Evolutionary conservation across 92 coral and sea anemone species (phyloP), one percentile per base, ranked within the genome.

Genomic region (Bergia puertoricense): DNA sequence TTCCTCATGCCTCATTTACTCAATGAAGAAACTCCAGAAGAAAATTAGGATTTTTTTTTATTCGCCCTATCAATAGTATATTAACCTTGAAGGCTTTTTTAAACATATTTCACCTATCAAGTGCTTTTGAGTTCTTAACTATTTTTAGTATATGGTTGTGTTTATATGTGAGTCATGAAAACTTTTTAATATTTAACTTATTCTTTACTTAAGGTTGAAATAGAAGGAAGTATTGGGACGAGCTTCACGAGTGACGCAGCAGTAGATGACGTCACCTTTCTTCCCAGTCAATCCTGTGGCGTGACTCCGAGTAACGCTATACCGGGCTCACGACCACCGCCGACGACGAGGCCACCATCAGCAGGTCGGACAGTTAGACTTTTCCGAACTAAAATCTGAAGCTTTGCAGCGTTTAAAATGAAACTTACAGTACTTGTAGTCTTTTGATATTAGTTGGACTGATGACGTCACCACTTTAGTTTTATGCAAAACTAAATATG

Each of bases 231-330:
- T 36, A 46, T 82, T 1, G 86, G 86, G 57, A 8, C 6, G 40
- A 67, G 77, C 71, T 82, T 20, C 37, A 67, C 54, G 9, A 82
- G 86, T 16, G 77, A 82, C 56, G 76, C 73, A 36, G 76, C 86
- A 5, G 65, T 82, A 18, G 86, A 82, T 69, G 86, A 82, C 37
- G 22, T 82, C 2, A 71, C 41, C 4, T 66, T 82, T 43, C 76
- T 82, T 15, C 76, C 76, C 22, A 23, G 56, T 41, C 22, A 20
- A 4, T 9, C n/a, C 7, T 82, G 86, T 37, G 0, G 76, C 16
- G 23, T 82, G 59, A 18, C 13, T 8, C 86, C 86, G 10, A 42
- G 42, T 66, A 20, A 41, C 59, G 86, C 86, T 16, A 16, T 42
- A 43, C 86, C 86, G 8, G 86, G 77, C 11, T 3, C 69, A 20